Evolutionary conservation across 2,797 vertebrate species (phyloP).

Genomic region (Eupleurogrammus muticus): DNA sequence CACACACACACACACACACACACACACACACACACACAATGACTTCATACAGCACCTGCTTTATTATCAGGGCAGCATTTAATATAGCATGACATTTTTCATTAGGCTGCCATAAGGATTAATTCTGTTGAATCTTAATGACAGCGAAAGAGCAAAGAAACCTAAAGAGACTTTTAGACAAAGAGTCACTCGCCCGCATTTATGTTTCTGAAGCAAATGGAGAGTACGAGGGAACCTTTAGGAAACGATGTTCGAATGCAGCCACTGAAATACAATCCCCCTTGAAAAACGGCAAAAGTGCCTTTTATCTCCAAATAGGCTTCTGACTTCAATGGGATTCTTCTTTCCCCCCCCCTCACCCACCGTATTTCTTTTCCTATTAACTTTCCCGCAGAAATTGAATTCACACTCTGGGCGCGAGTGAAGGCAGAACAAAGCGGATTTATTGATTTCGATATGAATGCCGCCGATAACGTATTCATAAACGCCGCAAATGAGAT

Average conservation of each 20-base stretch:
- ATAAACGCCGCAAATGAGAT: slow-evolving; percentile 16
- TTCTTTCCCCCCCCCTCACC: slow-evolving; percentile 27
- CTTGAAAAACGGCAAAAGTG: slow-evolving; percentile 55
- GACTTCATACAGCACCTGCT: neutral
- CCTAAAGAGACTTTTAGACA: slow-evolving; percentile 26
- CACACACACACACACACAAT: no score
- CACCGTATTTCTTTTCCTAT: slow-evolving; percentile 8
- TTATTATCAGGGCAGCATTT: slow-evolving; percentile 3
- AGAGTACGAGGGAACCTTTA: slow-evolving; percentile 43
- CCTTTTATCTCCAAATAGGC: slow-evolving; percentile 63
- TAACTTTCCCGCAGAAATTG: slow-evolving; percentile 40
- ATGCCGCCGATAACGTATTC: slow-evolving; percentile 14
- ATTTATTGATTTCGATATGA: slow-evolving; percentile 43
- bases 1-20: no score
- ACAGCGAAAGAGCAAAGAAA: slow-evolving; percentile 17
- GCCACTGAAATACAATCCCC: slow-evolving; percentile 47
- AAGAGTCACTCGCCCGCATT: slow-evolving; percentile 31
- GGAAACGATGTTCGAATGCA: slow-evolving; percentile 55
- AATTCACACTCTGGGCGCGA: slow-evolving; percentile 37
- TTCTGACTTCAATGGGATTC: slow-evolving; percentile 56
- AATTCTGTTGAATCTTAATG: slow-evolving; percentile 29
- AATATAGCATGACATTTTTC: slow-evolving; percentile 1
- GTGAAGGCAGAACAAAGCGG: slow-evolving; percentile 27
- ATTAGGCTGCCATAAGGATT: neutral
- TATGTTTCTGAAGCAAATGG: slow-evolving; percentile 41